Evolutionary conservation across 2,888 invertebrate genomes (phyloP), one percentile per base, ranked within the genome.

Genomic region (Pinctada fucata): DNA sequence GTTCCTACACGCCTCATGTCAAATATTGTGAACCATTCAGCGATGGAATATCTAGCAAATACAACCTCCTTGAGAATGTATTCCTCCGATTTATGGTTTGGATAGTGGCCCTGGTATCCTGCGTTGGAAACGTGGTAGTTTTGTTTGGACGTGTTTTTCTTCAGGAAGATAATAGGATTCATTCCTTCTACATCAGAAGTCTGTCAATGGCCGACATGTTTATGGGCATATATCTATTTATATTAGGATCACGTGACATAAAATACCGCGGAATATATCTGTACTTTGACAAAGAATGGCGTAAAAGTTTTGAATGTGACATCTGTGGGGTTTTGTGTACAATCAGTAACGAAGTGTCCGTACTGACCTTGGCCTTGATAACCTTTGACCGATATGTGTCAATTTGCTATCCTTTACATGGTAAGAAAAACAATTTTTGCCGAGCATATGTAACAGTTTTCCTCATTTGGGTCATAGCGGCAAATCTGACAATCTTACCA

Each of bases 211-310:
- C 95, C 48, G 95, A 95, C 88, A 92, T 95, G 5, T 91, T 95
- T 52, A 95, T 95, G 95, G 95, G 95, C 16, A 89, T 94, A 64
- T 95, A 95, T 89, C 91, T 95, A 76, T 93, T 95, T 79, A 92
- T 94, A 58, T 94, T 95, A 79, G 95, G 94, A 3, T 92, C 93
- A 63, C 94, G 94, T 49, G 95, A 95, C 88, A 88, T 92, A 67
- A 87, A 91, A 58, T 93, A 83, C 93, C 87, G 95, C 63, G 94
- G 94, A 2, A 92, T 93, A 66, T 95, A 95, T 86, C 93, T 95
- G 50, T 90, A 92, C 13, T 93, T 94, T 87, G 94, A 95, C 85
- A 93, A 94, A 79, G 85, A 90, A 3, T 95, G 95, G 95, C 92
- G 95, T 8, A 93, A 94, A 83, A 94, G 94, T 85, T 89, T 90